These are phyloP conservation scores for Leptosomus discolor DNA, from an alignment of 2,113 vertebrate species.

Conservation along the genomic window DNA sequence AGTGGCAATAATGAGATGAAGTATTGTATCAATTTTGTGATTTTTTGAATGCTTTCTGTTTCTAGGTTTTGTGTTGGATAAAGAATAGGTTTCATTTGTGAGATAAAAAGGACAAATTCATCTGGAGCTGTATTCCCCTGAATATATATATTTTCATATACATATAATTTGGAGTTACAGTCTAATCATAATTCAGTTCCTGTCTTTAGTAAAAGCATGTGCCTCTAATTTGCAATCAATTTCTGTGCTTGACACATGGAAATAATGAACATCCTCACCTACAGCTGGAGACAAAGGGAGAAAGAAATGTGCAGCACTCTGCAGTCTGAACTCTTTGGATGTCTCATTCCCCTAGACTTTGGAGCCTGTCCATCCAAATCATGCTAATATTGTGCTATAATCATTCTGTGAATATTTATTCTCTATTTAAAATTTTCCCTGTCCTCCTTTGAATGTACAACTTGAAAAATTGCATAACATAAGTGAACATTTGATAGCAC, in stretches of 20 bases:
- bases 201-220: slow-evolving; percentile 21
- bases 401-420: neutral
- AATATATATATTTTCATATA: slow-evolving; percentile 28
- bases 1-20: neutral
- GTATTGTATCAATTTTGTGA: neutral
- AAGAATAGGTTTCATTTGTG: neutral
- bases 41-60: neutral
- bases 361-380: neutral
- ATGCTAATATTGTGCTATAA: neutral
- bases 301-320: neutral
- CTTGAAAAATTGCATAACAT: neutral
- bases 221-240: slow-evolving; percentile 39
- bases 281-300: slow-evolving; percentile 25
- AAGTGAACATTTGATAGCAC: neutral
- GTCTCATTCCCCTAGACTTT: neutral
- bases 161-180: neutral
- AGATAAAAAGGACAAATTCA: slow-evolving; percentile 16
- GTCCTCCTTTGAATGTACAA: neutral
- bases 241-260: neutral
- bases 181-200: slow-evolving; percentile 36
- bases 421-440: neutral
- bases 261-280: slow-evolving; percentile 26
- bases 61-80: neutral
- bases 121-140: neutral
- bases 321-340: neutral